A percentile compares a stretch with the other conserved stretches of the same genome.
Conservation (phyloP, 2,888 invertebrate species). For the Drosophila formosana region DNA sequence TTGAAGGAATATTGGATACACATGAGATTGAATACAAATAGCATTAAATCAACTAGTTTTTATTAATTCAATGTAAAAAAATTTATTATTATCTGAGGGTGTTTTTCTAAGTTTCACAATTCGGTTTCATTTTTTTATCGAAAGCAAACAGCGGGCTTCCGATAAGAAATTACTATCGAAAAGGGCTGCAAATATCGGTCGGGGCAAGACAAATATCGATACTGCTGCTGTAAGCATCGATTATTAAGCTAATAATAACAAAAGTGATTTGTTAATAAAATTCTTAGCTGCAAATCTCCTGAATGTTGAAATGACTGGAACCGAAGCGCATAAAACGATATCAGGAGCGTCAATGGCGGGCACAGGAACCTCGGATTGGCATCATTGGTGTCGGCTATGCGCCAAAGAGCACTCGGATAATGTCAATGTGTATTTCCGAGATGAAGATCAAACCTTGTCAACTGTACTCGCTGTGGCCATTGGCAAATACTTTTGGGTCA, state of each 20-base stretch:
- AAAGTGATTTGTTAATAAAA: too few relatives aligned
- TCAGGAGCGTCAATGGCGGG: background rate
- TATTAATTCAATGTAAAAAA: background rate
- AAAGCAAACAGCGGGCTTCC: too few relatives aligned
- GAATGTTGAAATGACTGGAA: constrained; percentile 35
- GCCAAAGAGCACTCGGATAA: constrained; percentile 66
- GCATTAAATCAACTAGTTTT: background rate
- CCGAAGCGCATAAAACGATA: background rate
- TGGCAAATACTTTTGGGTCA: constrained; percentile 62
- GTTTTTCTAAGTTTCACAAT: background rate
- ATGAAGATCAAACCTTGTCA: constrained; percentile 30
- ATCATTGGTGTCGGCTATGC: constrained; percentile 81
- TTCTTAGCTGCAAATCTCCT: constrained; percentile 3
- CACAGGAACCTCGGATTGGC: constrained; percentile 3
- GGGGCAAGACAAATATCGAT: too few relatives aligned
- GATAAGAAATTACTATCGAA: too few relatives aligned
- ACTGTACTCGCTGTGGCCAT: constrained; percentile 73
- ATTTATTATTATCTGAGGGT: too few relatives aligned
- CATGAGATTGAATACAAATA: background rate
- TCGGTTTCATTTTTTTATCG: constrained; percentile 10
- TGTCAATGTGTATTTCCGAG: constrained; percentile 5
- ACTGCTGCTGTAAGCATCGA: too few relatives aligned
- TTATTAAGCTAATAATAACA: too few relatives aligned
- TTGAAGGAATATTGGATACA: background rate
- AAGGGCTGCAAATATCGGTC: too few relatives aligned